Evolutionary conservation across 2,888 invertebrate genomes (phyloP), one percentile per base, ranked within the genome.

Genomic region (Anodontia alba): DNA sequence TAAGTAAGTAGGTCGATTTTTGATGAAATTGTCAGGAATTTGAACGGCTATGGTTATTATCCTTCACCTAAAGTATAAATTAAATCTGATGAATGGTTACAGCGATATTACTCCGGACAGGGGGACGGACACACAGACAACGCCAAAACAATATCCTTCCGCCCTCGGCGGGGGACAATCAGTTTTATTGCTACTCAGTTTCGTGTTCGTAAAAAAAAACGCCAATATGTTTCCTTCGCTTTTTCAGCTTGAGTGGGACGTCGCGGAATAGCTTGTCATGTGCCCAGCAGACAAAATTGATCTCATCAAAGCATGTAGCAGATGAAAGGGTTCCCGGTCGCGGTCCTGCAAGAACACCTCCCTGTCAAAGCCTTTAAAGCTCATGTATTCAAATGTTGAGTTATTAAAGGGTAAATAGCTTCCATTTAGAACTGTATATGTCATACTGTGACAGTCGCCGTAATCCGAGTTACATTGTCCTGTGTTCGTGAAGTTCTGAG

Each of bases 271-370:
- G 42, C 10, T 36, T 67, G 33, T 38, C 33, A 67, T 67, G 67
- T 36, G 36, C 42, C 67, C 67, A 67, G 20, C 36, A 67, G 23
- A n/a, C 67, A 31, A 36, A 33, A 67, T 36, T 38, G n/a, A 67
- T 67, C 7, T 67, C 36, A 20, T 67, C 67, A 67, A 67, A 67
- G 20, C 67, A 67, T 67, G 38, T 1, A 36, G 42, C 36, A 67
- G 36, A 36, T 67, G 67, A 7, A 31, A 67, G n/a, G 67, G 67
- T 7, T 36, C 67, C 23, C 67, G 33, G n/a, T 15, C n/a, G 42
- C 33, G 67, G 20, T 67, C 67, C 67, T 36, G 38, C 67, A 67
- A 7, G 36, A 67, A 29, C n/a, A 31, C 33, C 2, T 38, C 67
- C 42, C 23, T 67, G 7, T 67, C 67, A n/a, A 38, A 38, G 42